Conservation (phyloP, 2,797 vertebrate species). For the Pampus argenteus region DNA sequence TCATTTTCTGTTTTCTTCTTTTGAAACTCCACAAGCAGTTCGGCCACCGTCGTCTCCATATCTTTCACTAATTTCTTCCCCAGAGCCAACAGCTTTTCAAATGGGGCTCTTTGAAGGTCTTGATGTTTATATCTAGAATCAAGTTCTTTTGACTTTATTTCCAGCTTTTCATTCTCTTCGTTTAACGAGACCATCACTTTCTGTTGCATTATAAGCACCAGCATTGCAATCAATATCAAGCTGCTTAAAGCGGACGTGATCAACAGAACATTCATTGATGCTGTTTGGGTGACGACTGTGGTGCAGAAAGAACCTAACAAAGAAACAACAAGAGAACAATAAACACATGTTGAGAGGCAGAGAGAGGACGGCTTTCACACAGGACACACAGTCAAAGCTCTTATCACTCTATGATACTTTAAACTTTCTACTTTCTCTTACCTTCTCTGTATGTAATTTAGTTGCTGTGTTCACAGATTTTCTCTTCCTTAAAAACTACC, state of each 20-base stretch:
- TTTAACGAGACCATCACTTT: accelerated
- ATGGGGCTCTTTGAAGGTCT: accelerated
- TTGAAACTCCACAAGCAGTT: accelerated
- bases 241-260: neutral
- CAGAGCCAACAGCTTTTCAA: neutral
- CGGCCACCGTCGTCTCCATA: accelerated
- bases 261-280: constrained; percentile 13
- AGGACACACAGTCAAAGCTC: neutral
- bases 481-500: no score
- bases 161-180: accelerated
- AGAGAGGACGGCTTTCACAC: neutral
- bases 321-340: neutral
- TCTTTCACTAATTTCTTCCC: accelerated
- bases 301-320: neutral
- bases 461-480: neutral
- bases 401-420: neutral
- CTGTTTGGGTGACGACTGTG: constrained; percentile 12
- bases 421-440: constrained; percentile 1
- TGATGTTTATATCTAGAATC: accelerated
- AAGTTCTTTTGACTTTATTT: accelerated
- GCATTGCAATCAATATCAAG: constrained; percentile 1
- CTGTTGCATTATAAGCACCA: constrained; percentile 25
- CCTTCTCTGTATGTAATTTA: neutral
- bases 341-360: neutral
- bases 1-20: neutral